Conservation (phyloP, 2,797 vertebrate species). For the Heterohyrax brucei region DNA sequence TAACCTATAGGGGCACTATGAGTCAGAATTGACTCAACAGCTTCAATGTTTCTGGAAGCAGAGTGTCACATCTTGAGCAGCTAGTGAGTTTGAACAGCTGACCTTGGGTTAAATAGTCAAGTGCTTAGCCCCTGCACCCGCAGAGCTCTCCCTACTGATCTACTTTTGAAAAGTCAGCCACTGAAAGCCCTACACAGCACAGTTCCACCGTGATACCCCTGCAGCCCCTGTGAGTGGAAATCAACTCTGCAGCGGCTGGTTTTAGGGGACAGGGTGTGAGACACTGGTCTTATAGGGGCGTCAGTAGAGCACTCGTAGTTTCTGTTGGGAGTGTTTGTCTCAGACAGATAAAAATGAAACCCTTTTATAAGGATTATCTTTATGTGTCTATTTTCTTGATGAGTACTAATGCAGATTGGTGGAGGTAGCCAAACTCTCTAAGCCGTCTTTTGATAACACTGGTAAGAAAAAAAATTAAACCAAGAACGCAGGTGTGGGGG, state of each 20-base stretch:
- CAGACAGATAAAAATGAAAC: not conserved
- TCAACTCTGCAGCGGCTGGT: not conserved
- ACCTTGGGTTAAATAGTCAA: too few relatives aligned
- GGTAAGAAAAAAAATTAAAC: slow-evolving; percentile 63
- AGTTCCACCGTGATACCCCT: not conserved
- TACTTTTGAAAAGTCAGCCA: not conserved
- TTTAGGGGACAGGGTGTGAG: not conserved
- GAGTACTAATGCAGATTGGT: not conserved
- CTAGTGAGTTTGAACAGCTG: too few relatives aligned
- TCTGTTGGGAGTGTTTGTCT: not conserved
- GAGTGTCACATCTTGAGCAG: not conserved
- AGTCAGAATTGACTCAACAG: too few relatives aligned
- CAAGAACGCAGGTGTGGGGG: slow-evolving; percentile 75
- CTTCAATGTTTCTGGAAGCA: too few relatives aligned
- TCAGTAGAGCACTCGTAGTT: not conserved
- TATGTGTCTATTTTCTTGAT: not conserved
- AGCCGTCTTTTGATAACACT: not conserved
- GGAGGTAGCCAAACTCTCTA: not conserved
- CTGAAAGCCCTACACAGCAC: not conserved
- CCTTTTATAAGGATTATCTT: not conserved
- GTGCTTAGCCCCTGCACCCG: not conserved
- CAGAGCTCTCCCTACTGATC: not conserved
- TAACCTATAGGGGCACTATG: too few relatives aligned
- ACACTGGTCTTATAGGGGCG: not conserved
- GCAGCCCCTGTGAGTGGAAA: not conserved